Conservation (phyloP, 1,140 invertebrate species). For the Aphidius ervi region DNA sequence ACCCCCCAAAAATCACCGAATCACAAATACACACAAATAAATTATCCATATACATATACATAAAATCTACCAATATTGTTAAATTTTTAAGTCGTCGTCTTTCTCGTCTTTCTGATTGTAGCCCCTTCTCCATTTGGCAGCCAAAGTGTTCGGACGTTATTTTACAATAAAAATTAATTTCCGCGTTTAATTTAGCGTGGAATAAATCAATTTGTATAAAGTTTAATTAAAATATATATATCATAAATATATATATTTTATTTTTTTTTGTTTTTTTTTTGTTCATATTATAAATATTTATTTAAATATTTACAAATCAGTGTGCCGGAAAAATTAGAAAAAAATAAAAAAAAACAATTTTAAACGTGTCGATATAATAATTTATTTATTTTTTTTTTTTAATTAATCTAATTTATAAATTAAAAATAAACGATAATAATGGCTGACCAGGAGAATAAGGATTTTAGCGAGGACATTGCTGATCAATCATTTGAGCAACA, state of each 20-base stretch:
- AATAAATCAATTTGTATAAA: conserved; percentile 8
- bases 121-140: conserved; percentile 41
- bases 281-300: conserved; percentile 8
- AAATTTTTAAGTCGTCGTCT: too few species aligned
- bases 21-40: too few species aligned
- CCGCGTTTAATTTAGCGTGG: conserved; percentile 2
- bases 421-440: conserved; percentile 31
- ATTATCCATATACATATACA: too few species aligned
- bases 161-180: not conserved
- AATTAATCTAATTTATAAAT: conserved; percentile 13
- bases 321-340: too few species aligned
- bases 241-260: not conserved
- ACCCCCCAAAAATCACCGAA: too few species aligned
- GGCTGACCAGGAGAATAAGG: conserved; percentile 51
- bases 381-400: not conserved
- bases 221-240: conserved; percentile 7
- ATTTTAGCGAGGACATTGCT: conserved; percentile 51
- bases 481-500: conserved; percentile 52
- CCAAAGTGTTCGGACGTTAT: conserved; percentile 34
- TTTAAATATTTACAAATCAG: too few species aligned
- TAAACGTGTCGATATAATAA: too few species aligned
- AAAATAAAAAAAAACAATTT: too few species aligned
- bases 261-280: not conserved
- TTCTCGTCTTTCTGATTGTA: too few species aligned
- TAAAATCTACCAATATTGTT: too few species aligned